Evolutionary conservation across 2,888 invertebrate genomes (phyloP).

Genomic region (Pasiphila rectangulata): DNA sequence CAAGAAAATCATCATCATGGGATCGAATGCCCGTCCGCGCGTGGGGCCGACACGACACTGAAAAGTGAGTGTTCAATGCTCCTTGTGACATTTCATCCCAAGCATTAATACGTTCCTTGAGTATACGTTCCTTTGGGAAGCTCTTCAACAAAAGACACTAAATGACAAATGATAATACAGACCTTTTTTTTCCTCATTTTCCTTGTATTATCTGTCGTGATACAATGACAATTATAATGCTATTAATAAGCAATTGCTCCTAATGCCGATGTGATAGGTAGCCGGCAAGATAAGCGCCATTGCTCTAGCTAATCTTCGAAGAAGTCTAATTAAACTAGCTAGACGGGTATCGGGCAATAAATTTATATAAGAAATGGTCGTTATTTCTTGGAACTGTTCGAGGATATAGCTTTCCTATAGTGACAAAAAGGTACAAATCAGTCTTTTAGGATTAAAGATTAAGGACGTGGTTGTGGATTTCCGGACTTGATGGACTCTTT

Average conservation of each 20-base stretch:
- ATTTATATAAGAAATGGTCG: constrained; percentile 6
- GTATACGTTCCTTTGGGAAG: too few species aligned
- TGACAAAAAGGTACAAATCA: neutral
- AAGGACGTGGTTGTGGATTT: too few species aligned
- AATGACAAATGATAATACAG: constrained; percentile 18
- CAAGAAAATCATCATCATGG: too few species aligned
- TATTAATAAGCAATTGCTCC: constrained; percentile 58
- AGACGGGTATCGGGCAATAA: constrained; percentile 13
- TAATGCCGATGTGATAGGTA: constrained; percentile 32
- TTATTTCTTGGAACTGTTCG: neutral
- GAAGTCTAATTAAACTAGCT: constrained; percentile 8
- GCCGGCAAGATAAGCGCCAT: constrained; percentile 25
- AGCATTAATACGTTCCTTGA: too few species aligned
- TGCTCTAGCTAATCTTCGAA: constrained; percentile 22
- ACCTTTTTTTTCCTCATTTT: constrained; percentile 3
- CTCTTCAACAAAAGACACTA: neutral
- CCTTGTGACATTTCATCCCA: neutral
- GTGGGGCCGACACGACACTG: too few species aligned
- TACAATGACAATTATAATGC: constrained; percentile 50
- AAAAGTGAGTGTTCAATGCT: neutral
- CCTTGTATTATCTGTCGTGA: constrained; percentile 33
- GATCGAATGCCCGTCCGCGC: too few species aligned
- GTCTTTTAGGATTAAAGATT: neutral
- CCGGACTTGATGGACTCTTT: too few species aligned
- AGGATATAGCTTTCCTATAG: neutral